Conservation (phyloP, 1,140 invertebrate genomes). For the Nephotettix cincticeps region DNA sequence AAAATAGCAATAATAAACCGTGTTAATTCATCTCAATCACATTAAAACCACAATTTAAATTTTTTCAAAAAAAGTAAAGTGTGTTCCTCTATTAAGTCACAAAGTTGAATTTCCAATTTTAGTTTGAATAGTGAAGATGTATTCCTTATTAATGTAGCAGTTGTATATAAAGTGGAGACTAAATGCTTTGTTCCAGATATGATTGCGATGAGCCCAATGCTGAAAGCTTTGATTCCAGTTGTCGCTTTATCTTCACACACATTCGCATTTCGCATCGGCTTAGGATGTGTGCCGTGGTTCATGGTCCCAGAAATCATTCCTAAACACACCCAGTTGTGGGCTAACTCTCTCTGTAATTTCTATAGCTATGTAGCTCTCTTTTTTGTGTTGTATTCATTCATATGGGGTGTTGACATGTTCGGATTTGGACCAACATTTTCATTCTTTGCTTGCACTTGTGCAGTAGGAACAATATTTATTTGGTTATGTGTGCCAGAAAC, state of each 20-base stretch:
- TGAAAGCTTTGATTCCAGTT: constrained; percentile 44
- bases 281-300: constrained; percentile 71
- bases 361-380: constrained; percentile 54
- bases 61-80: no score
- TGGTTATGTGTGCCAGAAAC: constrained; percentile 85
- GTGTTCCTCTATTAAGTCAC: no score
- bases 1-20: no score
- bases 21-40: no score
- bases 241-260: constrained; percentile 53
- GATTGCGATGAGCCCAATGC: background rate
- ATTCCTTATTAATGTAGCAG: no score
- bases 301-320: constrained; percentile 68
- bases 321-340: constrained; percentile 59
- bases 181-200: background rate
- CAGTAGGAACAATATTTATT: constrained; percentile 67
- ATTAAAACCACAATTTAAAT: no score
- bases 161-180: no score
- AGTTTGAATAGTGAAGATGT: no score
- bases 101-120: no score
- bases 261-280: constrained; percentile 54
- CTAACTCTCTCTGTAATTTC: constrained; percentile 51
- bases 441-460: constrained; percentile 75
- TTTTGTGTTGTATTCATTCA: constrained; percentile 54
- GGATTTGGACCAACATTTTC: constrained; percentile 76
- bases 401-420: constrained; percentile 50